A percentile compares a stretch with the other conserved stretches of the same genome.
phyloP scores from a whole-genome alignment of 2,797 vertebrate genomes.

The Cirrhinus mrigala region DNA sequence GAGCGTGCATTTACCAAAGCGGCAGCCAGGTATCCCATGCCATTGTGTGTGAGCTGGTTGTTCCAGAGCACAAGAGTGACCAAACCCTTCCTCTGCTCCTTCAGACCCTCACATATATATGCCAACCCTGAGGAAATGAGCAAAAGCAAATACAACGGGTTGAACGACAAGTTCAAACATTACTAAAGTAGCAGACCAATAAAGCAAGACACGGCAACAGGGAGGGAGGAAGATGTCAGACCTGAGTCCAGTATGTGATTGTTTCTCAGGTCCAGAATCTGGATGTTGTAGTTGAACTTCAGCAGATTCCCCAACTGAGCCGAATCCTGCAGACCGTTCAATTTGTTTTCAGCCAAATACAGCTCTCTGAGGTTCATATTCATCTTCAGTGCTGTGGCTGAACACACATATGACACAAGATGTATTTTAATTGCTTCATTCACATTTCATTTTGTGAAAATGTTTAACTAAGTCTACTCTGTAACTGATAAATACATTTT shows the following conservation, averaged over 20 bases:
- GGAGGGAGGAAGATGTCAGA: conserved; percentile 57
- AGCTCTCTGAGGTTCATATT: conserved; percentile 93
- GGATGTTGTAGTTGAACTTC: conserved; percentile 94
- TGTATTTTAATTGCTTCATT: neutral
- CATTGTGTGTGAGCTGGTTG: conserved; percentile 95
- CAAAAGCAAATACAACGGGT: neutral
- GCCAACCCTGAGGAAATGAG: conserved; percentile 82
- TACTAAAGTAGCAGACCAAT: neutral
- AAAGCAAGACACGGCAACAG: conserved; percentile 8
- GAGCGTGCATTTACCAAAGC: conserved; percentile 84
- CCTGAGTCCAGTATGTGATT: conserved; percentile 95
- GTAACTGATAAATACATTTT: neutral
- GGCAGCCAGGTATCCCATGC: conserved; percentile 92
- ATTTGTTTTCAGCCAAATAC: conserved; percentile 93
- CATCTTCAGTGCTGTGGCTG: conserved; percentile 91
- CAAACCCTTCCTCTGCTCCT: conserved; percentile 93
- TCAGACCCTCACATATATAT: conserved; percentile 93
- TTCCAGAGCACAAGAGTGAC: conserved; percentile 96
- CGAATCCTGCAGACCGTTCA: conserved; percentile 92
- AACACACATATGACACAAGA: conserved; percentile 33
- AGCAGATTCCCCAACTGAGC: conserved; percentile 94
- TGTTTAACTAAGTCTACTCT: neutral
- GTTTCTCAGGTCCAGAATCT: conserved; percentile 93
- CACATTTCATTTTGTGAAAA: neutral
- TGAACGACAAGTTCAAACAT: conserved; percentile 4